These are phyloP conservation scores for Polyommatus iphigenia DNA, from an alignment of 2,888 invertebrate genomes.

Conservation along the genomic window DNA sequence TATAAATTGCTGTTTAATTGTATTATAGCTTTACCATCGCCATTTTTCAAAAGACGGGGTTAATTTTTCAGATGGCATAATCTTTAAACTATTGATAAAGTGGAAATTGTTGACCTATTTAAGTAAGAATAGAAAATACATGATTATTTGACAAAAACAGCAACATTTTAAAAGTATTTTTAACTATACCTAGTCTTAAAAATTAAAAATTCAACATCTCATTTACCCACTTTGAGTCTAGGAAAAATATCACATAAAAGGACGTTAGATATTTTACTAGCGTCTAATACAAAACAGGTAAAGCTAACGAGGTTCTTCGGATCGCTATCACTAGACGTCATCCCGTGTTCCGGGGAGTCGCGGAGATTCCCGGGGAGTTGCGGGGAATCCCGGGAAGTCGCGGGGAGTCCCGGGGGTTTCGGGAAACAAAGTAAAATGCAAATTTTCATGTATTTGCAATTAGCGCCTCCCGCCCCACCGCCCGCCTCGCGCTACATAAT, in stretches of 20 bases:
- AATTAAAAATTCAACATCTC: too few species aligned
- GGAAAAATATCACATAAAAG: background rate
- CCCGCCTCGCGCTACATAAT: conserved; percentile 40
- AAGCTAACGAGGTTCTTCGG: conserved; percentile 39
- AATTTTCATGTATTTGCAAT: conserved; percentile 77
- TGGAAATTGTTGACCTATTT: too few species aligned
- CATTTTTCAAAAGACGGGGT: background rate
- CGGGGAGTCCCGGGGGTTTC: conserved; percentile 48
- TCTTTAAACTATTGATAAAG: too few species aligned
- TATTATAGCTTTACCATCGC: conserved; percentile 33
- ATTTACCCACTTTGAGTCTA: too few species aligned
- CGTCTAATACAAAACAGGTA: conserved; percentile 26
- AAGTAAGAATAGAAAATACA: too few species aligned
- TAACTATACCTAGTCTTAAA: too few species aligned
- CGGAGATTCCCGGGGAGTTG: background rate
- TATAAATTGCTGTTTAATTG: conserved; percentile 28
- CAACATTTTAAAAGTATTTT: too few species aligned
- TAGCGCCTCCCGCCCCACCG: conserved; percentile 50
- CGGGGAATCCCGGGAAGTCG: conserved; percentile 40
- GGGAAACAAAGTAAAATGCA: conserved; percentile 74
- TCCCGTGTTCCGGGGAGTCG: conserved; percentile 49
- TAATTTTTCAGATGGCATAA: too few species aligned
- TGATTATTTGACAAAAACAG: too few species aligned
- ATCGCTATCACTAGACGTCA: conserved; percentile 48
- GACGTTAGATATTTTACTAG: conserved; percentile 2